Percentiles rank a stretch among this genome's conserved stretches.
Evolutionary conservation across 2,797 vertebrate genomes (phyloP).

Genomic region (Sorex maritimensis): DNA sequence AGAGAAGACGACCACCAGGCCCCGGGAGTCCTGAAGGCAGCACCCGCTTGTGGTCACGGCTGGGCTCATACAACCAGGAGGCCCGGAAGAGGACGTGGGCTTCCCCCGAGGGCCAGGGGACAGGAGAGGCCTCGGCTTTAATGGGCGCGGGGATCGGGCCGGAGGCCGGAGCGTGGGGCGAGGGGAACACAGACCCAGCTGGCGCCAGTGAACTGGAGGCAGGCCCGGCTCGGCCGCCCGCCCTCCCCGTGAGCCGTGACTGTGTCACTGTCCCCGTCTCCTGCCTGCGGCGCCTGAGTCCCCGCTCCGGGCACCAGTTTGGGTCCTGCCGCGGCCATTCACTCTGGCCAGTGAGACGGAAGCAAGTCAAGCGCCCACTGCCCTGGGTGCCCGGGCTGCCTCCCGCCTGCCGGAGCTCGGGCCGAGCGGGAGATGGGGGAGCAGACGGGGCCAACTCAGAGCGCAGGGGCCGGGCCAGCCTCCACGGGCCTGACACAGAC

Average conservation of each 20-base stretch:
- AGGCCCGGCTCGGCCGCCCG: neutral
- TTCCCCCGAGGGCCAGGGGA: neutral
- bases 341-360: neutral
- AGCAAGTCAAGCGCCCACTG: neutral
- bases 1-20: neutral
- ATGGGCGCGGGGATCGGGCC: neutral
- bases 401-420: no score
- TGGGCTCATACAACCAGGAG: neutral
- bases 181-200: neutral
- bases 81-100: neutral
- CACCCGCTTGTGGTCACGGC: neutral
- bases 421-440: no score
- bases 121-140: neutral
- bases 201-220: neutral
- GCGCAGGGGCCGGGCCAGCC: no score
- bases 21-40: neutral
- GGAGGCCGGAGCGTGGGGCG: neutral
- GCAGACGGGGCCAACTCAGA: no score
- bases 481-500: no score
- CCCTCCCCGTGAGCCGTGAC: accelerated
- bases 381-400: neutral
- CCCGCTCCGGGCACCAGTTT: neutral
- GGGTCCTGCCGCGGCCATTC: neutral
- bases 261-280: neutral
- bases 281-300: neutral